phyloP scores from a whole-genome alignment of 2,113 vertebrate genomes.

The Hydropotes inermis region DNA sequence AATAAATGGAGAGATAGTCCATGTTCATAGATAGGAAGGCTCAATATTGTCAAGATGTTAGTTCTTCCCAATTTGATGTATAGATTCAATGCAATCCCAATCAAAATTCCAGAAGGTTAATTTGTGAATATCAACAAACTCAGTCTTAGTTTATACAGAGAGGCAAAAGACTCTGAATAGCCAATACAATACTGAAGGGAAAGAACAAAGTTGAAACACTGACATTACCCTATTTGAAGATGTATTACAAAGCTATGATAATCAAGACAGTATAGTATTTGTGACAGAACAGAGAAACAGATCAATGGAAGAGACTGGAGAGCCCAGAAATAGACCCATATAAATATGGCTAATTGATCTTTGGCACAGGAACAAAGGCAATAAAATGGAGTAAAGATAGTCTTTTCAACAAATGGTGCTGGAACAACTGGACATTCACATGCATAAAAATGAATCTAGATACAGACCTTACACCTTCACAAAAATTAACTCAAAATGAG shows the following conservation, averaged over 20 bases:
- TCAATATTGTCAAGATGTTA: neutral
- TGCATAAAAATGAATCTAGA: neutral
- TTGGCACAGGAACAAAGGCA: neutral
- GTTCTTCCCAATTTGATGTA: neutral
- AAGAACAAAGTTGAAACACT: neutral
- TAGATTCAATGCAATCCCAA: neutral
- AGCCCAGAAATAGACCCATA: neutral
- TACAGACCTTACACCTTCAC: neutral
- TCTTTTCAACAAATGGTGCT: neutral
- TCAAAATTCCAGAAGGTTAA: neutral
- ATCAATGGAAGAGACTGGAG: neutral
- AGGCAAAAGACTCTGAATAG: neutral
- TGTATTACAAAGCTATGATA: neutral
- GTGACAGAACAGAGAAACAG: neutral
- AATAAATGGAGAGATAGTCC: neutral
- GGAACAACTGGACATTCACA: neutral
- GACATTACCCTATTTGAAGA: neutral
- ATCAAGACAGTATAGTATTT: neutral
- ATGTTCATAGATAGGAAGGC: neutral
- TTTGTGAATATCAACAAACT: neutral
- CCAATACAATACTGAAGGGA: neutral
- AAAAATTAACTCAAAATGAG: constrained; percentile 3
- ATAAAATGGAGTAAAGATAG: neutral
- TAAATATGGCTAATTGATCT: neutral
- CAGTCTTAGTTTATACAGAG: neutral